These are phyloP conservation scores for Pegea sp. DNA, from an alignment of 23 tunicate species.

Conservation along the genomic window DNA sequence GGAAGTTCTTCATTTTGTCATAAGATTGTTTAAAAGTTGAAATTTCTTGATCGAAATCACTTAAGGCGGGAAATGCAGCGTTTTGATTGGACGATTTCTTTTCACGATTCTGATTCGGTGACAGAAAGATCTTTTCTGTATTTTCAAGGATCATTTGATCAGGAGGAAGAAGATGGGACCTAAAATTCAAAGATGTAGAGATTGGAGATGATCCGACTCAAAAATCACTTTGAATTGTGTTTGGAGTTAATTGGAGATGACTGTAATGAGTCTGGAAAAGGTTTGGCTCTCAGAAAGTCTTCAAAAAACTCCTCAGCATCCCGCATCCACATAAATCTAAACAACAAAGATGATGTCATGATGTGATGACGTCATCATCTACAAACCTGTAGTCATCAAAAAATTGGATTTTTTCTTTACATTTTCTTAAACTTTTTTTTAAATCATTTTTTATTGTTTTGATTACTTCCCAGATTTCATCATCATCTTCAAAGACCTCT, in stretches of 20 bases:
- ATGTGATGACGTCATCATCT: not conserved
- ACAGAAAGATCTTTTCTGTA: too few relatives aligned
- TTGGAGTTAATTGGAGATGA: too few relatives aligned
- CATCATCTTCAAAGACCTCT: constrained; percentile 44
- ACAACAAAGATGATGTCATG: not conserved
- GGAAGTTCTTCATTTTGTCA: constrained; percentile 43
- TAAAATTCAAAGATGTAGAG: too few relatives aligned
- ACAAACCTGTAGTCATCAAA: constrained; percentile 81
- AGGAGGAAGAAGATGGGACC: too few relatives aligned
- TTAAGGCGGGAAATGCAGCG: constrained; percentile 51
- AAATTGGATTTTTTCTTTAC: constrained; percentile 48
- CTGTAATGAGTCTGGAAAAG: constrained; percentile 78
- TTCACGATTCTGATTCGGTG: too few relatives aligned
- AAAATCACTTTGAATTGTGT: too few relatives aligned
- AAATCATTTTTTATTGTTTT: constrained; percentile 30
- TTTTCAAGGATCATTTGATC: too few relatives aligned
- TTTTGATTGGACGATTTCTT: too few relatives aligned
- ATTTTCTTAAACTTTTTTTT: constrained; percentile 24
- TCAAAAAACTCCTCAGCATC: constrained; percentile 74
- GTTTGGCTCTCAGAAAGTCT: constrained; percentile 73
- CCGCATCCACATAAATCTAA: constrained; percentile 77
- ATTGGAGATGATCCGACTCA: too few relatives aligned
- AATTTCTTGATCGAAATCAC: constrained; percentile 79
- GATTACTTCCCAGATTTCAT: constrained; percentile 55
- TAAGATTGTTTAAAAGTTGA: constrained; percentile 42